A percentile compares a stretch with the other conserved stretches of the same genome.
phyloP scores from a whole-genome alignment of 2,113 vertebrate genomes.

The Scomber scombrus region DNA sequence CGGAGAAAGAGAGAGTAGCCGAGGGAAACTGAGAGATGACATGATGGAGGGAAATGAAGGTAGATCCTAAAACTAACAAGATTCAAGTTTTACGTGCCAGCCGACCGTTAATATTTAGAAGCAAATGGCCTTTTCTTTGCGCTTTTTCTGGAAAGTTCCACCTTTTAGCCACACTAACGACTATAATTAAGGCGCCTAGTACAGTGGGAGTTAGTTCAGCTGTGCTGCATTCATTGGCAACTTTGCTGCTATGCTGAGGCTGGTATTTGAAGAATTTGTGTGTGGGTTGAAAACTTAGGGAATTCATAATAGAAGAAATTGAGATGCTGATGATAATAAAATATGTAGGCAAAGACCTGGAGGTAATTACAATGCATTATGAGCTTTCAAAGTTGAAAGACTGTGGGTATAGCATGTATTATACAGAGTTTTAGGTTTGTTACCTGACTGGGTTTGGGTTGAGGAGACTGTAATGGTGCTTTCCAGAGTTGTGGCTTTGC shows the following conservation, averaged over 20 bases:
- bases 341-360: conserved; percentile 36
- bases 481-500: conserved; percentile 37
- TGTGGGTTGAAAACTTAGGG: conserved; percentile 15
- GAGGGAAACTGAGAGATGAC: conserved; percentile 24
- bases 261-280: conserved; percentile 36
- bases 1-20: conserved; percentile 16
- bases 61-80: conserved; percentile 69
- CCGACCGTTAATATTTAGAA: conserved; percentile 28
- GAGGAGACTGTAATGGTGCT: background rate
- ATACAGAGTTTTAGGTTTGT: conserved; percentile 22
- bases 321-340: conserved; percentile 12
- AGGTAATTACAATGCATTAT: conserved; percentile 21
- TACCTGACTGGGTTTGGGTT: conserved; percentile 8
- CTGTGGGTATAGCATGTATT: background rate
- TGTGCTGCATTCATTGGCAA: conserved; percentile 43
- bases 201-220: conserved; percentile 15
- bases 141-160: conserved; percentile 31
- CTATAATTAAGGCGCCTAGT: conserved; percentile 35
- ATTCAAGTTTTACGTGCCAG: conserved; percentile 25
- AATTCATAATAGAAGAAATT: conserved; percentile 36
- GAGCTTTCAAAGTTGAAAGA: conserved; percentile 26
- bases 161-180: conserved; percentile 25
- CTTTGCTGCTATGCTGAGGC: no score
- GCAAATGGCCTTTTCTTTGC: conserved; percentile 37
- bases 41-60: conserved; percentile 20